phyloP scores from a whole-genome alignment of 2,888 invertebrate genomes.

The Ptilodon capucinus region DNA sequence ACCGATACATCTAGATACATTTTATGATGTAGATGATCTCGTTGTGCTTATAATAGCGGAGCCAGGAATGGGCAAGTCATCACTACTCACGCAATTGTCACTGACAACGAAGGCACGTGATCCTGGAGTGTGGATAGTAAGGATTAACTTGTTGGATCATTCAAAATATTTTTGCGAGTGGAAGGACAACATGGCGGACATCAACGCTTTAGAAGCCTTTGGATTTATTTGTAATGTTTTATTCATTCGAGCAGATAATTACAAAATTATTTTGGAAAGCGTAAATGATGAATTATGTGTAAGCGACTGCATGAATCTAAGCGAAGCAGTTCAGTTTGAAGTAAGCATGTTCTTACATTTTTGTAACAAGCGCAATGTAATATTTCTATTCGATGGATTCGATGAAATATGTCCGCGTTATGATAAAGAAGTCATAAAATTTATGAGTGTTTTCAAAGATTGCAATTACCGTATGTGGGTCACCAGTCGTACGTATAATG shows the following conservation, averaged over 20 bases:
- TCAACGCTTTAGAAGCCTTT: neutral
- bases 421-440: slow-evolving; percentile 4
- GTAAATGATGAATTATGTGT: neutral
- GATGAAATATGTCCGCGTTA: neutral
- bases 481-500: slow-evolving; percentile 7
- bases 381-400: slow-evolving; percentile 10
- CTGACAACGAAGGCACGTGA: slow-evolving; percentile 4
- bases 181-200: neutral
- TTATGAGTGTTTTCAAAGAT: slow-evolving; percentile 5
- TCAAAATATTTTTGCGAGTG: slow-evolving; percentile 5
- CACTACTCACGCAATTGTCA: slow-evolving; percentile 8
- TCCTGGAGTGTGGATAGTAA: slow-evolving; percentile 1
- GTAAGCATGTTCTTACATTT: slow-evolving; percentile 3
- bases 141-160: slow-evolving; percentile 6
- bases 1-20: neutral
- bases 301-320: neutral
- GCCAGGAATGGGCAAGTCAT: slow-evolving; percentile 12
- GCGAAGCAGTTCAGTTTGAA: slow-evolving; percentile 1
- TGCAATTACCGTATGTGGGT: slow-evolving; percentile 14
- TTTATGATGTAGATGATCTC: neutral
- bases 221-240: slow-evolving; percentile 3
- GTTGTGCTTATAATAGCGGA: neutral
- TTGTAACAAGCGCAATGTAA: slow-evolving; percentile 7
- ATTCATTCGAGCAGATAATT: neutral
- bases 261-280: neutral